These are phyloP conservation scores for Micrastur ruficollis DNA, from an alignment of 2,797 vertebrate genomes.

Conservation along the genomic window DNA sequence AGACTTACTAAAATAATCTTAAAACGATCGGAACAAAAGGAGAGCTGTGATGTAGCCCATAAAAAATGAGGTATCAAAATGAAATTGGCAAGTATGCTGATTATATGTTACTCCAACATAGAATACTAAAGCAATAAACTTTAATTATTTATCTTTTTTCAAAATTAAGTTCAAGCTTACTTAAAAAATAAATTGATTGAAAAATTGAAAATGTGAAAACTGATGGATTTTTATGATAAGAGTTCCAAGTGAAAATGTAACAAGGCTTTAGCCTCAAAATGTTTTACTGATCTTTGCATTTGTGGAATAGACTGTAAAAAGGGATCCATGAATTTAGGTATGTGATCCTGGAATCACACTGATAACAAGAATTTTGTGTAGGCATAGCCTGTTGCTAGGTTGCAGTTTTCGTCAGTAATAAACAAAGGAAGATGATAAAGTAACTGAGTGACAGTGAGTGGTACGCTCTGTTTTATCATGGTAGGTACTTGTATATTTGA, in stretches of 20 bases:
- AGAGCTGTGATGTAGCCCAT: not conserved
- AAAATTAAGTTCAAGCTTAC: not conserved
- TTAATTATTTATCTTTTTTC: not conserved
- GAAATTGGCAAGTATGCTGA: not conserved
- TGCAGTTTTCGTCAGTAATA: conserved; percentile 27
- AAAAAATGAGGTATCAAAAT: not conserved
- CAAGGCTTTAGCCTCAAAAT: not conserved
- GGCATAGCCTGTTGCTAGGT: conserved; percentile 40
- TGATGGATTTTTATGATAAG: not conserved
- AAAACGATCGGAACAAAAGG: rapidly evolving
- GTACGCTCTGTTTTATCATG: not conserved
- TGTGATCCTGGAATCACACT: not conserved
- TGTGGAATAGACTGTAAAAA: not conserved
- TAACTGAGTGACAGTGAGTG: conserved; percentile 23
- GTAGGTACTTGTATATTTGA: not conserved
- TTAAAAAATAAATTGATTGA: not conserved
- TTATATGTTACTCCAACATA: not conserved
- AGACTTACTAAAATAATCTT: not conserved
- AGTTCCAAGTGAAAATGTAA: not conserved
- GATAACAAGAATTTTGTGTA: conserved; percentile 3
- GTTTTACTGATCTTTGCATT: not conserved
- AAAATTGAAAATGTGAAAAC: not conserved
- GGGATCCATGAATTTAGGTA: not conserved
- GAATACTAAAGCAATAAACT: not conserved
- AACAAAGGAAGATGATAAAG: conserved; percentile 27